Evolutionary conservation across 2,797 vertebrate species (phyloP).

Genomic region (Trachops cirrhosus): DNA sequence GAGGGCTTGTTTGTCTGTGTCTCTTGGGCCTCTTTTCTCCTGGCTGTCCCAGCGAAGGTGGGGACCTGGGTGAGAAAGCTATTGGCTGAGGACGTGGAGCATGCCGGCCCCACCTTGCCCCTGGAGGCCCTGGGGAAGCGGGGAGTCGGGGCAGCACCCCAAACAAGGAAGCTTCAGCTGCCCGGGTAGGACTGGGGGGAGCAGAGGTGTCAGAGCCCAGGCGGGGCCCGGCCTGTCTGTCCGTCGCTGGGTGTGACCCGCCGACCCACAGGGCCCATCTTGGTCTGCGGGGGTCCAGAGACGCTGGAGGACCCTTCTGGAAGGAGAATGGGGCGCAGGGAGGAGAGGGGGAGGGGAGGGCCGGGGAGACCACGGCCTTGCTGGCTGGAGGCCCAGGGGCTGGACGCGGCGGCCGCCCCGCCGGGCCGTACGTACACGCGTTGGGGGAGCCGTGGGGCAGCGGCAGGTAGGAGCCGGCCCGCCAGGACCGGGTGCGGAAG

Average conservation of each 20-base stretch:
- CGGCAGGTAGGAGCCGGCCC: conserved; percentile 95
- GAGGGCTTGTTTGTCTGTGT: not conserved
- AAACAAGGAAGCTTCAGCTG: not conserved
- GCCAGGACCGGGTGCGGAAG: conserved; percentile 96
- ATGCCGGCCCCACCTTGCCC: not conserved
- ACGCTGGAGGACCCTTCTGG: not conserved
- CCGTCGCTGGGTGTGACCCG: not conserved
- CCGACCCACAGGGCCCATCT: not conserved
- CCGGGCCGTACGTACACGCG: conserved; percentile 87
- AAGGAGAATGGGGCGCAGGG: not conserved
- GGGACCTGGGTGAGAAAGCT: no score
- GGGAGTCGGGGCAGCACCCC: not conserved
- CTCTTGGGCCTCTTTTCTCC: not conserved
- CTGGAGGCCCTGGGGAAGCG: not conserved
- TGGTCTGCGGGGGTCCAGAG: fast-evolving
- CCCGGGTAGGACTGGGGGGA: not conserved
- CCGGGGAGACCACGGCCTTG: fast-evolving
- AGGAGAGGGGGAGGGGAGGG: not conserved
- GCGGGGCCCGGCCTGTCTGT: not conserved
- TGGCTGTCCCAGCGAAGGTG: not conserved
- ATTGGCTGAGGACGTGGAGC: not conserved
- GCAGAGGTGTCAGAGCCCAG: not conserved
- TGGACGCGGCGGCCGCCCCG: no score
- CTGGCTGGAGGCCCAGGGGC: fast-evolving
- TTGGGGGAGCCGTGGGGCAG: conserved; percentile 94